A percentile compares a stretch with the other conserved stretches of the same genome.
phyloP scores from a whole-genome alignment of 2,113 vertebrate species.

The Caretta caretta region DNA sequence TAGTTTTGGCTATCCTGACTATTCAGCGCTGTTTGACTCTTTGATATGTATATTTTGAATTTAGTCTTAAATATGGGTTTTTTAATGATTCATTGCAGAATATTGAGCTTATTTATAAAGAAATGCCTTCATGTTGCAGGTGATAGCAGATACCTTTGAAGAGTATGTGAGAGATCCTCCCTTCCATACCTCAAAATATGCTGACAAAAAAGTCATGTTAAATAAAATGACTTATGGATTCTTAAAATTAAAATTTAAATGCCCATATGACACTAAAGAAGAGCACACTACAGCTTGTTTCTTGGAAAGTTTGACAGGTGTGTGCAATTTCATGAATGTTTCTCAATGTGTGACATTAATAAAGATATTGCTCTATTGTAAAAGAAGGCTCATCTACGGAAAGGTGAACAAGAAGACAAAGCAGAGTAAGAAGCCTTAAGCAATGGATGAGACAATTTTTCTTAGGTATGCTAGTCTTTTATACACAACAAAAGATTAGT shows the following conservation, averaged over 20 bases:
- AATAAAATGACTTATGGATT: background rate
- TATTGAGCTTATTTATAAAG: background rate
- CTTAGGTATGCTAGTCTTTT: background rate
- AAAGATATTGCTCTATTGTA: background rate
- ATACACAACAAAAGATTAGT: background rate
- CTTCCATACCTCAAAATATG: background rate
- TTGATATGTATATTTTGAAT: background rate
- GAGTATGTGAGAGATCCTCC: background rate
- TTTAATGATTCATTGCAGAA: background rate
- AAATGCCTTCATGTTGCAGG: background rate
- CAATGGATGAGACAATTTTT: background rate
- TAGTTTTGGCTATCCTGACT: background rate
- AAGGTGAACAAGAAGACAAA: background rate
- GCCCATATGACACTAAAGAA: background rate
- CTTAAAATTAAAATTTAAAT: background rate
- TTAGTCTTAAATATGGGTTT: slow-evolving; percentile 9
- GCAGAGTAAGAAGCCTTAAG: background rate
- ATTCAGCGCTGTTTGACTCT: background rate
- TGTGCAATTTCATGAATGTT: background rate
- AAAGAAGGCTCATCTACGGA: background rate
- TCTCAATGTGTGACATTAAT: background rate
- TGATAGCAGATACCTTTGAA: background rate
- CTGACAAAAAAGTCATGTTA: background rate
- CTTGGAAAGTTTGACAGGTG: background rate
- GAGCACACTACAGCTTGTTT: background rate